Percentiles rank a stretch among this genome's conserved stretches.
Conservation (phyloP, 1,140 invertebrate species). For the Hylaeus anthracinus region DNA sequence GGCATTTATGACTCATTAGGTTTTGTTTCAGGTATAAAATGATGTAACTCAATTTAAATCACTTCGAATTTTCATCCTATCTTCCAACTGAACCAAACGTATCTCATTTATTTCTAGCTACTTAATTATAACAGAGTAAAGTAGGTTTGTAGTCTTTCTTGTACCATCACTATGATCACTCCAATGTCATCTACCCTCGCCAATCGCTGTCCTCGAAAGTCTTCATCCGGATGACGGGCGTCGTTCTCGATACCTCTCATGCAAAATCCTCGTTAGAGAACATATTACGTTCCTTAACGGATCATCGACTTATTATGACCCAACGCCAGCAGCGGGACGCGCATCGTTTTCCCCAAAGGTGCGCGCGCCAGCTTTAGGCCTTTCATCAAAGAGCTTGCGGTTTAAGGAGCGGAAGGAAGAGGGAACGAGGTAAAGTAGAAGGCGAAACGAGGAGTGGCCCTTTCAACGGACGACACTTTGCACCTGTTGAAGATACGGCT, state of each 20-base stretch:
- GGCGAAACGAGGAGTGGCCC: conserved; percentile 47
- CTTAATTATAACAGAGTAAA: too few relatives aligned
- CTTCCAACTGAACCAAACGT: too few relatives aligned
- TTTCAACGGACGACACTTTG: conserved; percentile 65
- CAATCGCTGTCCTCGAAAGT: too few relatives aligned
- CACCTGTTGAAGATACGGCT: conserved; percentile 67
- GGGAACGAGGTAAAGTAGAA: conserved; percentile 26
- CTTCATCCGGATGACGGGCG: too few relatives aligned
- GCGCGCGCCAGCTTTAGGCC: conserved; percentile 33
- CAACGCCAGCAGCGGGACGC: background rate
- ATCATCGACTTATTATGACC: conserved; percentile 50
- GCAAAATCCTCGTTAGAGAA: background rate
- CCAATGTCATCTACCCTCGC: too few relatives aligned
- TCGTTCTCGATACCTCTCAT: background rate
- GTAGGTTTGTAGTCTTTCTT: too few relatives aligned
- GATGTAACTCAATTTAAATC: too few relatives aligned
- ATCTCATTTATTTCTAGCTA: too few relatives aligned
- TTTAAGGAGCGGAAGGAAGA: conserved; percentile 64
- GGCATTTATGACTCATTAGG: too few relatives aligned
- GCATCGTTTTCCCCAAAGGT: conserved; percentile 19
- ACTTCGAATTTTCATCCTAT: too few relatives aligned
- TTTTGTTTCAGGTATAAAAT: too few relatives aligned
- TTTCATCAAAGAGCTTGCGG: conserved; percentile 59
- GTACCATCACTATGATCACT: too few relatives aligned
- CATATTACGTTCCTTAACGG: conserved; percentile 26